A percentile compares a stretch with the other conserved stretches of the same genome.
These are phyloP conservation scores for Gallinago solitaria DNA, from an alignment of 2,797 vertebrate species.

Conservation along the genomic window DNA sequence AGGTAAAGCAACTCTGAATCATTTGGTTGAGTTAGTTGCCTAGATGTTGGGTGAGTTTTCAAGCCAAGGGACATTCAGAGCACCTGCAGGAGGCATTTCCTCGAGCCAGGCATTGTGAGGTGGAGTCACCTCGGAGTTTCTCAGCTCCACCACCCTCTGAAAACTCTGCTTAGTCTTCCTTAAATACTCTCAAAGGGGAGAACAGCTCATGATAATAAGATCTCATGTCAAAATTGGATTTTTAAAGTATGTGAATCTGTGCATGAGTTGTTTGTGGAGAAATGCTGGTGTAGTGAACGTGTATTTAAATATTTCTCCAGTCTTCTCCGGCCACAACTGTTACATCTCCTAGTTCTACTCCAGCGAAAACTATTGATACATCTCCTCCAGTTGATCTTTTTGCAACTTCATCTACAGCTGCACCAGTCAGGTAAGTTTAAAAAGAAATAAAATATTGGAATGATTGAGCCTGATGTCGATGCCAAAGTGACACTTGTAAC, in stretches of 20 bases:
- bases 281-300: background rate
- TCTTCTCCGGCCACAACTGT: constrained; percentile 88
- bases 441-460: background rate
- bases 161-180: background rate
- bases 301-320: constrained; percentile 75
- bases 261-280: background rate
- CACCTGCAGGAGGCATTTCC: background rate
- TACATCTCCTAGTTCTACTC: constrained; percentile 90
- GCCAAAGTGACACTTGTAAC: background rate
- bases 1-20: background rate
- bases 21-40: background rate
- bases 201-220: background rate
- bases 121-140: background rate
- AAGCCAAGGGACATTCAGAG: background rate
- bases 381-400: constrained; percentile 84
- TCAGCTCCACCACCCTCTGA: background rate
- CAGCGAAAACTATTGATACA: constrained; percentile 91
- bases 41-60: background rate
- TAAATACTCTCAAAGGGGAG: background rate
- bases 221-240: background rate
- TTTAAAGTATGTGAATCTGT: background rate
- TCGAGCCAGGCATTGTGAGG: background rate
- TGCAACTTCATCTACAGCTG: constrained; percentile 79
- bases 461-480: background rate
- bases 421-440: constrained; percentile 81